Percentiles rank a stretch among this genome's conserved stretches.
Evolutionary conservation across 2,888 invertebrate species (phyloP).

Genomic region (Megamerina dolium): DNA sequence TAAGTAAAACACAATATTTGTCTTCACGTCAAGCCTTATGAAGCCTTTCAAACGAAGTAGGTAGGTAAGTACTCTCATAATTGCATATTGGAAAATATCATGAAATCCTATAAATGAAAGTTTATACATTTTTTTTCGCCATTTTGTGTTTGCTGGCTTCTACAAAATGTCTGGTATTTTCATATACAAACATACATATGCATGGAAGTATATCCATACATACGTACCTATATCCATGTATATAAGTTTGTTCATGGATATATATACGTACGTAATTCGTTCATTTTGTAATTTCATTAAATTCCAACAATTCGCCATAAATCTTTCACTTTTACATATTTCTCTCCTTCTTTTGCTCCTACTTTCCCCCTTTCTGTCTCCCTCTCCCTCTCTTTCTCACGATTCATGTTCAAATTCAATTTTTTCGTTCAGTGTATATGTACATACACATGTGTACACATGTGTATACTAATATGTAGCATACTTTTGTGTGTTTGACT

Average conservation of each 20-base stretch:
- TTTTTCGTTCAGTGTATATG: slow-evolving; percentile 12
- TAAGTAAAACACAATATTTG: too few species aligned
- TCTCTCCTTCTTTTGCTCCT: too few species aligned
- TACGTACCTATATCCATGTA: slow-evolving; percentile 11
- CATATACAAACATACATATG: background rate
- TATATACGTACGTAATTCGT: slow-evolving; percentile 35
- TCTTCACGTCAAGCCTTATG: too few species aligned
- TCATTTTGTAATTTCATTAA: slow-evolving; percentile 42
- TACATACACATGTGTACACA: slow-evolving; percentile 13
- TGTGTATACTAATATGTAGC: slow-evolving; percentile 7
- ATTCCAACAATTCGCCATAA: slow-evolving; percentile 51
- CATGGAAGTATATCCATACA: background rate
- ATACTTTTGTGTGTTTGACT: too few species aligned
- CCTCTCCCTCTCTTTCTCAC: background rate
- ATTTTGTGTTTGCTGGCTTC: slow-evolving; percentile 20
- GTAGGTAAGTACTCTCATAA: too few species aligned
- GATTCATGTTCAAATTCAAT: background rate
- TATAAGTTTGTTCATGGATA: slow-evolving; percentile 12
- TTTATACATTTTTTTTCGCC: too few species aligned
- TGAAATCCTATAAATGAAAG: too few species aligned
- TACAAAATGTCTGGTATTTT: background rate
- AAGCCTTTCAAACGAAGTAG: too few species aligned
- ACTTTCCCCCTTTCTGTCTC: background rate
- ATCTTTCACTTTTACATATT: too few species aligned
- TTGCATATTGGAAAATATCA: too few species aligned